Evolutionary conservation across 2,113 vertebrate species (phyloP).

Genomic region (Ursus arctos): DNA sequence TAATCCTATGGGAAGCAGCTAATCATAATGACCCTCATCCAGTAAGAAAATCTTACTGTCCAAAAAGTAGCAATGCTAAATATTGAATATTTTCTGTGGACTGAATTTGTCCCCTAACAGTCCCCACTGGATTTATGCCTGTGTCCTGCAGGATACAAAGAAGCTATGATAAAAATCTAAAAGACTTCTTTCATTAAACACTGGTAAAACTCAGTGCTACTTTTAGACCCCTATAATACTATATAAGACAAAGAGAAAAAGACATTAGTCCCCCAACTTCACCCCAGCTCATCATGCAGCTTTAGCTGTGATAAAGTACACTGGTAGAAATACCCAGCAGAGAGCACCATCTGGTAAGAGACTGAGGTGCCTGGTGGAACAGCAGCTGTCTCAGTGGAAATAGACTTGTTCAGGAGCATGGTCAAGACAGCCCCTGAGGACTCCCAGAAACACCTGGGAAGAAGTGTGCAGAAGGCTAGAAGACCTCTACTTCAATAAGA

Average conservation of each 20-base stretch:
- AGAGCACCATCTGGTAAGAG: slow-evolving; percentile 11
- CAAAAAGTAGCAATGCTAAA: background rate
- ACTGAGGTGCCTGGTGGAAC: background rate
- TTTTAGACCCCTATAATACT: background rate
- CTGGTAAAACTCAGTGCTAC: background rate
- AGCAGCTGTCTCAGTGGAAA: slow-evolving; percentile 9
- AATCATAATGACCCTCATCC: background rate
- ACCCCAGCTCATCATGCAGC: background rate
- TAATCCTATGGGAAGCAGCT: background rate
- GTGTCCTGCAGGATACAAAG: background rate
- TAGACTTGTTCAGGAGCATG: background rate
- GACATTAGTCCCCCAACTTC: background rate
- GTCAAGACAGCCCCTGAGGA: background rate
- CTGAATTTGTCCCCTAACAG: background rate
- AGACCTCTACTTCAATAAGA: background rate
- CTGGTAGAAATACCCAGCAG: background rate
- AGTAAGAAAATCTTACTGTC: slow-evolving; percentile 8
- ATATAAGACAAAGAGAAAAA: background rate
- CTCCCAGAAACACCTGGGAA: background rate
- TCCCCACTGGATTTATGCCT: background rate
- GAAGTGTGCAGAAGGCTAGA: background rate
- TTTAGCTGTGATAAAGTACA: background rate
- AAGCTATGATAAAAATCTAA: background rate
- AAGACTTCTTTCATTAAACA: slow-evolving; percentile 7
- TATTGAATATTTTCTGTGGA: background rate